These are phyloP conservation scores for Piezodorus guildinii DNA, from an alignment of 1,140 invertebrate species.

Conservation along the genomic window DNA sequence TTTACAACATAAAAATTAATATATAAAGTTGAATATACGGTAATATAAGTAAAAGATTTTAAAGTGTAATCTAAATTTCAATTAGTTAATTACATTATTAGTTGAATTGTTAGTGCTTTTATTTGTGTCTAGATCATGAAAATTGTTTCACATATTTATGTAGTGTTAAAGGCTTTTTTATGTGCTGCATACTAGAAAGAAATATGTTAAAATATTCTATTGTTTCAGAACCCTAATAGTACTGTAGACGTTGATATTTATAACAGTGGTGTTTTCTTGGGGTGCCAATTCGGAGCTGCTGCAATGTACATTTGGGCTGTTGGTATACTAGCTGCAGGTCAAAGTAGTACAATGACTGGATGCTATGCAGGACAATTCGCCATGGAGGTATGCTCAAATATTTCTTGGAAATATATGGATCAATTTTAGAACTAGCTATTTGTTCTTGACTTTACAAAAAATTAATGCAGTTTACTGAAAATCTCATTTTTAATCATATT, in stretches of 20 bases:
- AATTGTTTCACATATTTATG: background rate
- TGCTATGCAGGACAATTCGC: conserved; percentile 66
- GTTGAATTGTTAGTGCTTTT: too few species aligned
- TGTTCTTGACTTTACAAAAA: too few species aligned
- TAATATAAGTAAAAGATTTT: too few species aligned
- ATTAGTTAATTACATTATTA: too few species aligned
- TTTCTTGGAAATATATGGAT: too few species aligned
- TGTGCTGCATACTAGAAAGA: background rate
- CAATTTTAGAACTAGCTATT: too few species aligned
- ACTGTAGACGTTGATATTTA: conserved; percentile 63
- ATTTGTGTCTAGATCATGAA: too few species aligned
- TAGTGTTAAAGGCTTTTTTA: background rate
- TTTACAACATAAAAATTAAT: too few species aligned
- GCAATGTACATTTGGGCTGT: conserved; percentile 85
- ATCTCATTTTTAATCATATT: too few species aligned
- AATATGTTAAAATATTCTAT: background rate
- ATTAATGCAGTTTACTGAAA: too few species aligned
- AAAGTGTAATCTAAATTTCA: too few species aligned
- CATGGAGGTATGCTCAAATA: conserved; percentile 44
- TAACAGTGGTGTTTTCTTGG: conserved; percentile 71
- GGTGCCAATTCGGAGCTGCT: conserved; percentile 65
- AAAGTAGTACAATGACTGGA: conserved; percentile 82
- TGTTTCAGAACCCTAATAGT: conserved; percentile 39
- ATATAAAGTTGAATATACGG: too few species aligned
- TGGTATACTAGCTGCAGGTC: conserved; percentile 80